A percentile compares a stretch with the other conserved stretches of the same genome.
Evolutionary conservation across 2,888 invertebrate genomes (phyloP).

Genomic region (Ectobius pallidus): DNA sequence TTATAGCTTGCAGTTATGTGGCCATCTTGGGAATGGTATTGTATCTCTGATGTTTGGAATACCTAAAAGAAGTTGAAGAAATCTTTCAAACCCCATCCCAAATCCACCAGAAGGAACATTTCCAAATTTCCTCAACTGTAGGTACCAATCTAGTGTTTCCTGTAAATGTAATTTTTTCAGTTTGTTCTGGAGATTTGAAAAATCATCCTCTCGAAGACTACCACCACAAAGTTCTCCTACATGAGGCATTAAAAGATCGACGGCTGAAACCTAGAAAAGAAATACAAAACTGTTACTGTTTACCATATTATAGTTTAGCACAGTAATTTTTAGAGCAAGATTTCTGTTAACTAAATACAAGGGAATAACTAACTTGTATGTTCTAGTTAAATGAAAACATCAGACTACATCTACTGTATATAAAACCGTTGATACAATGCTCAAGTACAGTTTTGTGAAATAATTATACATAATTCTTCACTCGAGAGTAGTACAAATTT

Average conservation of each 20-base stretch:
- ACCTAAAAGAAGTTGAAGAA: slow-evolving; percentile 81
- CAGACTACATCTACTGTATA: too few species aligned
- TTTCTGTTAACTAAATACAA: too few species aligned
- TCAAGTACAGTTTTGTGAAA: too few species aligned
- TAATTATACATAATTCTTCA: too few species aligned
- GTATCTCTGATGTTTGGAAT: slow-evolving; percentile 92
- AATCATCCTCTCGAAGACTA: slow-evolving; percentile 86
- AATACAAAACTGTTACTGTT: too few species aligned
- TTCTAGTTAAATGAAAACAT: too few species aligned
- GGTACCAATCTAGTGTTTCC: slow-evolving; percentile 81
- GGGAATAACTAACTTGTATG: too few species aligned
- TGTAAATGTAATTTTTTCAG: slow-evolving; percentile 51
- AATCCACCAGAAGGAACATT: slow-evolving; percentile 92
- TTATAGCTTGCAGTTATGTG: slow-evolving; percentile 73
- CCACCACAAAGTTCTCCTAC: slow-evolving; percentile 97
- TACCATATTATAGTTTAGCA: too few species aligned
- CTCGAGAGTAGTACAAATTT: too few species aligned
- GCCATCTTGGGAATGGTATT: slow-evolving; percentile 93
- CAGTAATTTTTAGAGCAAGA: too few species aligned
- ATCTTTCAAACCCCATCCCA: slow-evolving; percentile 94
- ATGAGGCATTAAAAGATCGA: slow-evolving; percentile 86
- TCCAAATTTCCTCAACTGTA: slow-evolving; percentile 87
- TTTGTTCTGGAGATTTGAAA: slow-evolving; percentile 65
- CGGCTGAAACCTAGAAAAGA: slow-evolving; percentile 69
- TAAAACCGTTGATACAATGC: too few species aligned